These are phyloP conservation scores for Sander vitreus DNA, from an alignment of 2,113 vertebrate genomes.

Conservation along the genomic window DNA sequence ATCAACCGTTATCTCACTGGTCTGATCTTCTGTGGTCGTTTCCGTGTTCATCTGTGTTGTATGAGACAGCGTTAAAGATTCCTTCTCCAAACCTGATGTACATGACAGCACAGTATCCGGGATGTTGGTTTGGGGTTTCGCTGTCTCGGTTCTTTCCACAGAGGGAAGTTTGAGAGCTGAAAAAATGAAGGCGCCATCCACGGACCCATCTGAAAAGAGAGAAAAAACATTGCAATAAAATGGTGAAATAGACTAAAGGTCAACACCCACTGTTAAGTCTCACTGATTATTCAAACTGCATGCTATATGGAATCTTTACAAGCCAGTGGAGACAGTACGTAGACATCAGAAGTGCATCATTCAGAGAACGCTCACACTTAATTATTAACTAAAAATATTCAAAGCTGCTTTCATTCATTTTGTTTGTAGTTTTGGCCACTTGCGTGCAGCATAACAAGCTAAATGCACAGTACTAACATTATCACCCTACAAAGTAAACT, in stretches of 20 bases:
- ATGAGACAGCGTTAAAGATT: neutral
- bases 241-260: neutral
- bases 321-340: neutral
- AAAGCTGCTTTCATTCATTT: neutral
- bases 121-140: neutral
- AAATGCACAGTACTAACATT: neutral
- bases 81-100: neutral
- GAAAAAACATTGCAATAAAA: neutral
- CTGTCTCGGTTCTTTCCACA: neutral
- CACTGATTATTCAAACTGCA: neutral
- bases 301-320: neutral
- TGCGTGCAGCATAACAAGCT: neutral
- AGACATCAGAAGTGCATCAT: neutral
- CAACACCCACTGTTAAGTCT: neutral
- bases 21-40: neutral
- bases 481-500: neutral
- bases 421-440: neutral
- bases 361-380: neutral
- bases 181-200: slow-evolving; percentile 51
- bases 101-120: neutral
- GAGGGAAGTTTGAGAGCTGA: slow-evolving; percentile 55
- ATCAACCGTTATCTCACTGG: neutral
- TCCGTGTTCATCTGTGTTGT: neutral
- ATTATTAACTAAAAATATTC: neutral
- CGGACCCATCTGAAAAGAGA: slow-evolving; percentile 50